Percentiles rank a stretch among this genome's conserved stretches.
Evolutionary conservation across 2,113 vertebrate species (phyloP).

Genomic region (Sander vitreus): DNA sequence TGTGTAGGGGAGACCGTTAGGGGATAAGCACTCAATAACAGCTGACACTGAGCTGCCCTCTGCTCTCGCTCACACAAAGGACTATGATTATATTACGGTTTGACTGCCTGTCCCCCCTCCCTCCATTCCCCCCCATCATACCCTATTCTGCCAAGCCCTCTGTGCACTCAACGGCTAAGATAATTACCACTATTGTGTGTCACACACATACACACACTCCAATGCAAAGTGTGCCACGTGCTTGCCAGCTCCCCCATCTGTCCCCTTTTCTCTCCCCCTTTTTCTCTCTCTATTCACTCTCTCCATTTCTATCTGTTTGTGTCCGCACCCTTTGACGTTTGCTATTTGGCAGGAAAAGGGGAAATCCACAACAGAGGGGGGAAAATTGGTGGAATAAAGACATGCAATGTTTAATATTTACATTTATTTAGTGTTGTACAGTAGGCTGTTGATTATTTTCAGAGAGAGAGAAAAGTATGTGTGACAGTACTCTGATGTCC

Average conservation of each 20-base stretch:
- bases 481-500: constrained; percentile 59
- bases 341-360: constrained; percentile 33
- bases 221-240: constrained; percentile 73
- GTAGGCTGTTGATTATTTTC: constrained; percentile 4
- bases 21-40: constrained; percentile 87
- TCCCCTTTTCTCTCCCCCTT: constrained; percentile 48
- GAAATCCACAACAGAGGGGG: constrained; percentile 29
- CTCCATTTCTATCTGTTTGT: constrained; percentile 55
- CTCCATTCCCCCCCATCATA: constrained; percentile 60
- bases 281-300: constrained; percentile 37
- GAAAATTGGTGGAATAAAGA: constrained; percentile 25
- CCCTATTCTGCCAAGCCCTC: constrained; percentile 78
- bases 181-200: constrained; percentile 87
- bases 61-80: constrained; percentile 85
- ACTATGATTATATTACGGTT: constrained; percentile 88
- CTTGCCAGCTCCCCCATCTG: constrained; percentile 80
- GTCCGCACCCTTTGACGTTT: constrained; percentile 54
- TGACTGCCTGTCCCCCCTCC: constrained; percentile 77
- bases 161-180: constrained; percentile 81
- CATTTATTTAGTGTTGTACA: constrained; percentile 25
- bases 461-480: constrained; percentile 8
- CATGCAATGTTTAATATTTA: constrained; percentile 28
- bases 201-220: constrained; percentile 60
- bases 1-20: constrained; percentile 68
- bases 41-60: constrained; percentile 85